Conservation (phyloP, 2,797 vertebrate species). For the Aulostomus chinensis region DNA sequence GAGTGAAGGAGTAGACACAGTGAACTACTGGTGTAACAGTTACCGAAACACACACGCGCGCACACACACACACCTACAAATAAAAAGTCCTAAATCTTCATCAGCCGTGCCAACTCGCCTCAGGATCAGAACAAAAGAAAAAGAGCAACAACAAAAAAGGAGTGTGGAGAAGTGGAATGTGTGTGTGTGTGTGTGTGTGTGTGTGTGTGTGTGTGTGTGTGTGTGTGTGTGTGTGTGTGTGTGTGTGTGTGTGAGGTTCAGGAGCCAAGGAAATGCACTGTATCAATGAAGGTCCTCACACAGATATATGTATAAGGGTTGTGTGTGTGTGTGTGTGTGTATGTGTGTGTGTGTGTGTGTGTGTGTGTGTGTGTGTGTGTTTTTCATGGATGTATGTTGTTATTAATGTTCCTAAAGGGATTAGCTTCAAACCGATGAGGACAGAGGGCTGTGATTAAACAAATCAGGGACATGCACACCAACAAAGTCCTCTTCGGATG, state of each 20-base stretch:
- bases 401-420: not conserved
- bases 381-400: not conserved
- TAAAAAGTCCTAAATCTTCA: conserved; percentile 58
- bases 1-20: conserved; percentile 6
- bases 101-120: conserved; percentile 45
- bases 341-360: too few relatives aligned
- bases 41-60: conserved; percentile 9
- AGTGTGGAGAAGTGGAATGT: conserved; percentile 1
- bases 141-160: conserved; percentile 40
- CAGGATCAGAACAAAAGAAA: conserved; percentile 37
- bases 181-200: conserved; percentile 9
- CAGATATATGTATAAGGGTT: too few relatives aligned
- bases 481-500: too few relatives aligned
- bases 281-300: too few relatives aligned
- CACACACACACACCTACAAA: conserved; percentile 19
- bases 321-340: too few relatives aligned
- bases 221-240: too few relatives aligned
- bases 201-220: not conserved
- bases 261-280: too few relatives aligned
- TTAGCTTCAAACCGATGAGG: conserved; percentile 6
- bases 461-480: not conserved
- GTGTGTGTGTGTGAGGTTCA: too few relatives aligned
- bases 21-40: conserved; percentile 3
- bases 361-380: too few relatives aligned
- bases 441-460: not conserved